These are phyloP conservation scores for Graptemys geographica DNA, from an alignment of 2,797 vertebrate species.

Conservation along the genomic window DNA sequence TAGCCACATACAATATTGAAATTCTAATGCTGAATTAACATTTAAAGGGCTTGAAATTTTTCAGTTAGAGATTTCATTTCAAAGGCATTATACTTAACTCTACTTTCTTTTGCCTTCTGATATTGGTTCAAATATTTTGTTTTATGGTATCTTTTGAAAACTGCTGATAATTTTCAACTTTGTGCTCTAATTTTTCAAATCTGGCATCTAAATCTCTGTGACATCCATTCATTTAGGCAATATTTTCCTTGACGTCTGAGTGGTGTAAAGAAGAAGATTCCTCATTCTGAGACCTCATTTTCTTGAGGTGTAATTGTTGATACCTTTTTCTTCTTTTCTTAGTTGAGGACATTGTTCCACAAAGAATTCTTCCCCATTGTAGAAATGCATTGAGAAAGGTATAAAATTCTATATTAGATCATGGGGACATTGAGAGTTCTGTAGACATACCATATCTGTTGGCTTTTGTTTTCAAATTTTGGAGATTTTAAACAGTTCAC, in stretches of 20 bases:
- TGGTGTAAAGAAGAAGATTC: not conserved
- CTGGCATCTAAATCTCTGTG: not conserved
- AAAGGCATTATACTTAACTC: not conserved
- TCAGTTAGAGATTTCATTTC: not conserved
- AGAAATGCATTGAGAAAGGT: not conserved
- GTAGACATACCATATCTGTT: not conserved
- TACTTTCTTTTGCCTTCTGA: not conserved
- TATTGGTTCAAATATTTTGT: not conserved
- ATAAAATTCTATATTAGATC: not conserved
- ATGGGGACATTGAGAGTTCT: not conserved
- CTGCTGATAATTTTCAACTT: not conserved
- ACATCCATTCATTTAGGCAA: not conserved
- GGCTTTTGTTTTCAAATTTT: not conserved
- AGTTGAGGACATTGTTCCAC: not conserved
- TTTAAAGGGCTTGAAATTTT: not conserved
- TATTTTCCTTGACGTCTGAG: not conserved
- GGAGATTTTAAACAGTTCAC: not conserved
- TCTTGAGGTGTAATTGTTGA: not conserved
- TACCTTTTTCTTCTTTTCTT: not conserved
- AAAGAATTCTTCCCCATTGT: not conserved
- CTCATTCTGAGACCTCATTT: not conserved
- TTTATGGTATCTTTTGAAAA: not conserved
- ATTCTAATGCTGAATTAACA: not conserved
- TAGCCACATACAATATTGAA: not conserved
- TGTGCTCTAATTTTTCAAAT: not conserved